Conservation (phyloP, 2,888 invertebrate genomes). For the Rotaria socialis region DNA sequence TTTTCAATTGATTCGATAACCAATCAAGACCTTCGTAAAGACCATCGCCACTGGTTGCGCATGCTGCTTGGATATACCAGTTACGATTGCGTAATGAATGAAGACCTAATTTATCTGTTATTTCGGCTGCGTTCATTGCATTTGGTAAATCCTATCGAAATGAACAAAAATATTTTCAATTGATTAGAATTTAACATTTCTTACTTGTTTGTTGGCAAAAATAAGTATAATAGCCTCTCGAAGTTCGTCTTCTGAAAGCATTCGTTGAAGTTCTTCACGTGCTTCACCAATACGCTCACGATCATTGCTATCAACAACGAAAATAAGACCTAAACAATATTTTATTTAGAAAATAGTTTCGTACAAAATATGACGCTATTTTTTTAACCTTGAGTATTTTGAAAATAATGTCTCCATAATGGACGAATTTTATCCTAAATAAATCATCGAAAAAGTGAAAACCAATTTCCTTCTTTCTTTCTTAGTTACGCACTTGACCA, state of each 20-base stretch:
- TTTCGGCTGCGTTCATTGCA: constrained; percentile 99
- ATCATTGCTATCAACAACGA: constrained; percentile 99
- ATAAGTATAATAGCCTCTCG: constrained; percentile 97
- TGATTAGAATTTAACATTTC: neutral
- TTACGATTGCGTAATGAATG: constrained; percentile 95
- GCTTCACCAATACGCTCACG: constrained; percentile 97
- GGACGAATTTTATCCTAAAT: constrained; percentile 84
- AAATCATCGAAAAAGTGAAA: neutral
- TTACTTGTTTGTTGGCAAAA: constrained; percentile 97
- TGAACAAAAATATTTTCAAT: too few relatives aligned
- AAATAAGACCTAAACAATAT: constrained; percentile 69
- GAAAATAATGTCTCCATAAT: constrained; percentile 96
- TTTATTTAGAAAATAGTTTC: too few relatives aligned
- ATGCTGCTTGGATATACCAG: constrained; percentile 66
- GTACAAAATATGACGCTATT: neutral
- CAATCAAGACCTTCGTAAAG: constrained; percentile 98
- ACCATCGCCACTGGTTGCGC: constrained; percentile 97
- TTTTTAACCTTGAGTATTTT: constrained; percentile 68
- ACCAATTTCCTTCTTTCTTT: too few relatives aligned
- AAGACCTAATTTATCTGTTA: constrained; percentile 96
- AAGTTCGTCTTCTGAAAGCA: constrained; percentile 97
- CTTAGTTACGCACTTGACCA: constrained; percentile 47
- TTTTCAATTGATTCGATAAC: constrained; percentile 98
- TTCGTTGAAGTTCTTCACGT: constrained; percentile 94
- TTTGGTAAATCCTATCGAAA: constrained; percentile 84